Base-by-base conservation (phyloP, 2,113 vertebrate species). In the Cyphomyrus discorhynchus region DNA sequence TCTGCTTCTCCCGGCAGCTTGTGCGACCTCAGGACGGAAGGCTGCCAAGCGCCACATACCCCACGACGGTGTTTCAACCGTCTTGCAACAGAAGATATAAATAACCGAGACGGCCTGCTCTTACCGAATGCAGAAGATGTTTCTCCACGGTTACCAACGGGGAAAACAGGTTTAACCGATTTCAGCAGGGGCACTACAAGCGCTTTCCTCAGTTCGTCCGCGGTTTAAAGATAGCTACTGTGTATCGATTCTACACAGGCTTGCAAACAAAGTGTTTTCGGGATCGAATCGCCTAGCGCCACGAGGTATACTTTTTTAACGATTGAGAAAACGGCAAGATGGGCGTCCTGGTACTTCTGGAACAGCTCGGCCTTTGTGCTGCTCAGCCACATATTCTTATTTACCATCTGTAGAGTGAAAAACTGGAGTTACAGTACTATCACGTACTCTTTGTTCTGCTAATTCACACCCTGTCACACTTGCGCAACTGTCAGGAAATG, bases 401-500 rank as follows among this genome's bases (percentile, higher is more conserved):
- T 87, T 53, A 87, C 49, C 47, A 58, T 88, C 31, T 62, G 31
- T 45, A 66, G 17, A 66, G 31, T 50, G 31, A 45, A 88, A 70
- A 46, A 66, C 35, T 39, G 31, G 24, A 88, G 87, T 42, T 88
- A 24, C 74, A 80, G 15, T 56, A 49, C 15, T 45, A 62, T 66
- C 53, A 88, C 52, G 11, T 31, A 88, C 19, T 45, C 56, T 62
- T 62, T 62, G 56, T 70, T 45, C 31, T 31, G 84, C 88, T 80
- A 87, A 89, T 91, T 89, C 62, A 56, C 83, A 87, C 83, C 88
- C 62, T 74, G 45, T 80, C 70, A 88, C 66, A 74, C 49, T 70
- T 24, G 62, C 11, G 24, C 50, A 39, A 39, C 62, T 86, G 87
- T 86, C 35, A 42, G 53, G 86, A 66, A 66, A 88, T 88, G 11